Conservation (phyloP, 2,113 vertebrate genomes). For the Oreocharis arfaki region DNA sequence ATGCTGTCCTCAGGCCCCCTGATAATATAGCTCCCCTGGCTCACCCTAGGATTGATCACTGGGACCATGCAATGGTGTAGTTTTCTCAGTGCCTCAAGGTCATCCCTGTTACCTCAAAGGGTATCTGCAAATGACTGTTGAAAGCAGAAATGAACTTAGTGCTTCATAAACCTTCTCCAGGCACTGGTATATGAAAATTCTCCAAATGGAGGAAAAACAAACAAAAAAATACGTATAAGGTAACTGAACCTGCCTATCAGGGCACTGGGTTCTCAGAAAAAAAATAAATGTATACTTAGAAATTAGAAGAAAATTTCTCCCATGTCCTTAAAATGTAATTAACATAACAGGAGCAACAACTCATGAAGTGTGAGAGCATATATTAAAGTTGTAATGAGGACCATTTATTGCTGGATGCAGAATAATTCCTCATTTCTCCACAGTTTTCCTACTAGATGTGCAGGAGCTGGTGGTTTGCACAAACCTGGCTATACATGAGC, state of each 20-base stretch:
- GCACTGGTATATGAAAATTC: rapidly evolving
- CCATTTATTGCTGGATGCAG: background rate
- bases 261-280: background rate
- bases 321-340: background rate
- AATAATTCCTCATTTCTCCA: background rate
- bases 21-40: background rate
- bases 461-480: background rate
- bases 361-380: background rate
- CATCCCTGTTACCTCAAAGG: background rate
- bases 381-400: background rate
- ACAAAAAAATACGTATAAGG: too few relatives aligned
- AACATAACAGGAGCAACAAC: background rate
- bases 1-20: background rate
- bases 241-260: background rate
- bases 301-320: background rate
- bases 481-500: background rate
- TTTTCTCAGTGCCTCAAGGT: background rate
- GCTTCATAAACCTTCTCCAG: background rate
- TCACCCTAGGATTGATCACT: background rate
- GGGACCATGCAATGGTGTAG: background rate
- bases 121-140: background rate
- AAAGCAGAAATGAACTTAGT: background rate
- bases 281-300: background rate
- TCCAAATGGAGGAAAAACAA: background rate
- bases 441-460: background rate